Evolutionary conservation across 2,113 vertebrate species (phyloP).

Genomic region (Columba livia): DNA sequence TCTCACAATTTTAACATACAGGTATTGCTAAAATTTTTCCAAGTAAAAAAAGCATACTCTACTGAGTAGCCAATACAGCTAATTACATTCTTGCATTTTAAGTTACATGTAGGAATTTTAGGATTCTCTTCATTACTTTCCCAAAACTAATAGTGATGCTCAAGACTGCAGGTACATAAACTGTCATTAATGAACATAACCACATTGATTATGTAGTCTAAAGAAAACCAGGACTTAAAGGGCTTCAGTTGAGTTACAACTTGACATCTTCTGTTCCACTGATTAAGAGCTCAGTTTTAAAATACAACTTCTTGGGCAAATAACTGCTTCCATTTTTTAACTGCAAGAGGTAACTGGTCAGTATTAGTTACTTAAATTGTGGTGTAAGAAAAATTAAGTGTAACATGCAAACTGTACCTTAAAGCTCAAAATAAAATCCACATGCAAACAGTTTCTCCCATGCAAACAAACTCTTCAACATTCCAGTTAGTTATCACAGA

Average conservation of each 20-base stretch:
- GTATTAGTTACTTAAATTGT: not conserved
- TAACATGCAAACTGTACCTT: slow-evolving; percentile 59
- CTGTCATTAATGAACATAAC: slow-evolving; percentile 50
- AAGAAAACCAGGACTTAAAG: slow-evolving; percentile 61
- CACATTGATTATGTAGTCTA: slow-evolving; percentile 66
- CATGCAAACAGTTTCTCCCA: not conserved
- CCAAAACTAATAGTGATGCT: slow-evolving; percentile 33
- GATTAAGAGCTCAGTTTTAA: slow-evolving; percentile 76
- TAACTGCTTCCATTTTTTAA: slow-evolving; percentile 57
- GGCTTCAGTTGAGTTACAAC: slow-evolving; percentile 58
- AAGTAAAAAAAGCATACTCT: slow-evolving; percentile 57
- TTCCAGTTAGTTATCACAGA: not conserved
- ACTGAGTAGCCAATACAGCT: slow-evolving; percentile 48
- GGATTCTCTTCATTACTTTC: slow-evolving; percentile 68
- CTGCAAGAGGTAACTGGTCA: slow-evolving; percentile 45
- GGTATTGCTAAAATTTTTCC: slow-evolving; percentile 51
- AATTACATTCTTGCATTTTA: slow-evolving; percentile 43
- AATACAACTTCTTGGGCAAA: slow-evolving; percentile 64
- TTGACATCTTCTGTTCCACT: slow-evolving; percentile 65
- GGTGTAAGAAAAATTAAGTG: slow-evolving; percentile 34
- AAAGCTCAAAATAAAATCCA: slow-evolving; percentile 61
- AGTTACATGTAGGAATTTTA: slow-evolving; percentile 57
- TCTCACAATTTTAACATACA: slow-evolving; percentile 74
- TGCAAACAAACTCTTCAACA: not conserved
- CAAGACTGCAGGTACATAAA: slow-evolving; percentile 49